Evolutionary conservation across 2,888 invertebrate genomes (phyloP).

Genomic region (Pammene aurita): DNA sequence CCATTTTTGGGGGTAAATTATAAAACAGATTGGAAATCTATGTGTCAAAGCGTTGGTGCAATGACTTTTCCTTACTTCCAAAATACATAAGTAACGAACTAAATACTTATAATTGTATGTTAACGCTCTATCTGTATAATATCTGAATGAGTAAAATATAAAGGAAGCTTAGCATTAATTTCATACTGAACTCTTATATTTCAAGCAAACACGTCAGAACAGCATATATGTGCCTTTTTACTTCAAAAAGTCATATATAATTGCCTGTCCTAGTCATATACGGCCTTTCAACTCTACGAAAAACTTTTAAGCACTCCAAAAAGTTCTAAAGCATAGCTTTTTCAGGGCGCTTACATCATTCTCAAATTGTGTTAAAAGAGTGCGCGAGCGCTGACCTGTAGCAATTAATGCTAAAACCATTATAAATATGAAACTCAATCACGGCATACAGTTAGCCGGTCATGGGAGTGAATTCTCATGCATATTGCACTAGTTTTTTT

Average conservation of each 20-base stretch:
- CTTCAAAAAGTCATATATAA: not conserved
- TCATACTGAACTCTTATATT: too few relatives aligned
- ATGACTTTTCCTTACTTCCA: too few relatives aligned
- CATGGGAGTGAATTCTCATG: conserved; percentile 39
- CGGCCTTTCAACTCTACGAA: not conserved
- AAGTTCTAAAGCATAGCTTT: not conserved
- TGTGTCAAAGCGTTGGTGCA: too few relatives aligned
- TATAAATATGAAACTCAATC: conserved; percentile 42
- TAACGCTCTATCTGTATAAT: too few relatives aligned
- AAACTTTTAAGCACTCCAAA: not conserved
- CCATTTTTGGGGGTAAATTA: too few relatives aligned
- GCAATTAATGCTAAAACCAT: conserved; percentile 39
- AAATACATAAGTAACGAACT: too few relatives aligned
- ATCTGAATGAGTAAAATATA: too few relatives aligned
- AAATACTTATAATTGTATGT: too few relatives aligned
- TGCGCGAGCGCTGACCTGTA: conserved; percentile 34
- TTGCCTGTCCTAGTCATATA: not conserved
- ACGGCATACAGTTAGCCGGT: conserved; percentile 34
- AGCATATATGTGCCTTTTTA: not conserved
- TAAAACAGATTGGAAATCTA: too few relatives aligned
- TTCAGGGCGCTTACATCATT: not conserved
- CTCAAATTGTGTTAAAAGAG: not conserved
- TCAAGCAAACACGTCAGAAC: conserved; percentile 2
- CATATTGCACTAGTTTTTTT: conserved; percentile 37
- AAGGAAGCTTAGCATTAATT: too few relatives aligned